Percentiles rank a stretch among this genome's conserved stretches.
Evolutionary conservation across 2,797 vertebrate species (phyloP).

Genomic region (Alca torda): DNA sequence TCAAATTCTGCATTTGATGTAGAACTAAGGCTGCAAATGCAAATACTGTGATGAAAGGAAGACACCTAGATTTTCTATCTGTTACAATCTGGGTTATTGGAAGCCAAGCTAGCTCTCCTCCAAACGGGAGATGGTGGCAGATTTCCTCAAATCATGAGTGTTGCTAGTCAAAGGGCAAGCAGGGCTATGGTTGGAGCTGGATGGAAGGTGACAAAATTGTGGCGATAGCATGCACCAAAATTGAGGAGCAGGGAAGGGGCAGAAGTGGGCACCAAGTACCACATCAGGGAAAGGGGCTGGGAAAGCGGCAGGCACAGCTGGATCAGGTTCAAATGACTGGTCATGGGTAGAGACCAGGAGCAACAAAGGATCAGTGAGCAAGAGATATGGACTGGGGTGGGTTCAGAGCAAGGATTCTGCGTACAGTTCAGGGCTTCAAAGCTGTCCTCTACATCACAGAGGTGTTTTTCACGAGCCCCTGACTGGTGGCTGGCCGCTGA

Average conservation of each 20-base stretch:
- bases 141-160: fast-evolving
- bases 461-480: not conserved
- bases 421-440: not conserved
- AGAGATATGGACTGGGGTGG: not conserved
- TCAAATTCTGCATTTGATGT: fast-evolving
- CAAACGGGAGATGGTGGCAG: not conserved
- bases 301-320: not conserved
- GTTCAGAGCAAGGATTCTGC: not conserved
- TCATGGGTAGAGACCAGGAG: not conserved
- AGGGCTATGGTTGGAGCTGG: not conserved
- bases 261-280: not conserved
- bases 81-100: fast-evolving
- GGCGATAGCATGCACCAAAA: not conserved
- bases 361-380: not conserved
- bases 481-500: not conserved
- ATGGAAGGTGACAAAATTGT: not conserved
- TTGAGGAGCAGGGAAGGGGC: not conserved
- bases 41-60: not conserved
- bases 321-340: not conserved
- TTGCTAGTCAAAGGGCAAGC: not conserved
- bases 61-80: not conserved
- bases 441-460: not conserved
- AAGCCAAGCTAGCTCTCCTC: not conserved
- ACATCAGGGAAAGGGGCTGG: fast-evolving
- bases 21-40: not conserved